Evolutionary conservation across 1,140 invertebrate genomes (phyloP).

Genomic region (Drosophila tristis): DNA sequence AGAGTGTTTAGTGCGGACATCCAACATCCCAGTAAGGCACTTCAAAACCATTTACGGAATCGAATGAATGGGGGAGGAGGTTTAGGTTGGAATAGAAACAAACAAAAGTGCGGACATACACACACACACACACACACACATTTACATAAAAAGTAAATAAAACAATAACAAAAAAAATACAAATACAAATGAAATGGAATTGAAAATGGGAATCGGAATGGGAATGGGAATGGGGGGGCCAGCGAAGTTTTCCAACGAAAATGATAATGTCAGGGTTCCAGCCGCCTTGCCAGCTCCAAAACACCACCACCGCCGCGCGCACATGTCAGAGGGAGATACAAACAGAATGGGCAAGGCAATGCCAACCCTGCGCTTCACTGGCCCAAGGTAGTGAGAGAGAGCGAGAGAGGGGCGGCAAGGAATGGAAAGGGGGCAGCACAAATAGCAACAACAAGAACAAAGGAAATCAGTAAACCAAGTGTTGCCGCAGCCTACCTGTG

Average conservation of each 20-base stretch:
- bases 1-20: no score
- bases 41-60: background rate
- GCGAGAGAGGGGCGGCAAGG: background rate
- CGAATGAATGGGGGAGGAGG: background rate
- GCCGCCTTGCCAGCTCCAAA: background rate
- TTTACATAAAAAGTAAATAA: constrained; percentile 71
- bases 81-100: constrained; percentile 15
- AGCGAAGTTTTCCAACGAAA: constrained; percentile 57
- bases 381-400: constrained; percentile 4
- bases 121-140: constrained; percentile 23
- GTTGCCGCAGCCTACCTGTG: constrained; percentile 62
- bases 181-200: constrained; percentile 39
- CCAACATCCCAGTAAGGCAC: no score
- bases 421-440: constrained; percentile 1
- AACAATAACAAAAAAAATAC: constrained; percentile 50
- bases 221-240: constrained; percentile 8
- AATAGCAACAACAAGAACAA: constrained; percentile 32
- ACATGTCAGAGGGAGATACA: constrained; percentile 8
- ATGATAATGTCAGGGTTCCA: constrained; percentile 27
- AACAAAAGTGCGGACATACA: constrained; percentile 40
- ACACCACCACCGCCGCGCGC: background rate
- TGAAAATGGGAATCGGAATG: constrained; percentile 37
- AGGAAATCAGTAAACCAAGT: constrained; percentile 45
- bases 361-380: constrained; percentile 24
- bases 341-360: background rate